phyloP scores from a whole-genome alignment of 53 echinoderm and acorn worm genomes.

The Paracentrotus lividus region DNA sequence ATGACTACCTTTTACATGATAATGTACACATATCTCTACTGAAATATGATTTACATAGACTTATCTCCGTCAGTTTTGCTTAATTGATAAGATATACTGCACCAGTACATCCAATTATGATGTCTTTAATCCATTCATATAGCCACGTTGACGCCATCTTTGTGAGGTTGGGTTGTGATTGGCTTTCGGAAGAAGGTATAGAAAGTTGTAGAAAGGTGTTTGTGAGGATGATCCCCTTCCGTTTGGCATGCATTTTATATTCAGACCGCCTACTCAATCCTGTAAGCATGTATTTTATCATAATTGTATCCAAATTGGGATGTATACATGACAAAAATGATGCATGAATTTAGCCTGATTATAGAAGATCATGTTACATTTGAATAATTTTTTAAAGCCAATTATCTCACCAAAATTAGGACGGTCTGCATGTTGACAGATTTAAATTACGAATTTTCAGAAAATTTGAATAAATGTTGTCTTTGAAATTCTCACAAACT shows the following conservation, averaged over 20 bases:
- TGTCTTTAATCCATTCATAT: not conserved
- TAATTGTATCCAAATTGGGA: no score
- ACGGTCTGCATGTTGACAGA: no score
- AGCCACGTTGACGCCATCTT: not conserved
- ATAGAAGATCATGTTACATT: no score
- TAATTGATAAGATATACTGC: conserved; percentile 10
- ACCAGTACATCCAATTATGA: conserved; percentile 5
- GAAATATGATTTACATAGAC: not conserved
- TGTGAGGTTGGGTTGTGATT: not conserved
- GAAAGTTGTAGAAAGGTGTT: not conserved
- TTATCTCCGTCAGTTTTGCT: conserved; percentile 18
- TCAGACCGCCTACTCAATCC: not conserved
- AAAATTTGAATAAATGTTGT: no score
- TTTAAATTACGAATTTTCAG: no score
- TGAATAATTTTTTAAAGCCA: no score
- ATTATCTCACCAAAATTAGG: no score
- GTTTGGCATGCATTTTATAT: not conserved
- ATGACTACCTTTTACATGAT: no score
- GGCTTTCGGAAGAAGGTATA: not conserved
- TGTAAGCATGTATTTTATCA: no score
- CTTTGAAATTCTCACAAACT: no score
- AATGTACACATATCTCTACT: not conserved
- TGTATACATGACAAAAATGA: no score
- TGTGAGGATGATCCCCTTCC: not conserved
- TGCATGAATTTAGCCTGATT: no score